Evolutionary conservation across 1,140 invertebrate species (phyloP).

Genomic region (Sipha flava): DNA sequence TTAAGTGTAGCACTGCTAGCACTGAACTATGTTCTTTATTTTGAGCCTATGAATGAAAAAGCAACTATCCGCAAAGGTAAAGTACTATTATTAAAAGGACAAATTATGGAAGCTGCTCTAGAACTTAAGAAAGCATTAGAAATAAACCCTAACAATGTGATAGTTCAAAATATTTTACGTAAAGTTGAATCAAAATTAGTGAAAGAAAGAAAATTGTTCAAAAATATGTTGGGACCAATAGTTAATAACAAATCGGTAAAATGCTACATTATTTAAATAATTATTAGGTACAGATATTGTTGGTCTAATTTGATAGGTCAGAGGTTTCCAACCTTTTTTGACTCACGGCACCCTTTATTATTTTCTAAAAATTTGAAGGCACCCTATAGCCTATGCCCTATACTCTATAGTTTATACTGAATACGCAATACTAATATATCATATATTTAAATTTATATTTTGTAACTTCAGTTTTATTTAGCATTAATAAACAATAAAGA

Average conservation of each 20-base stretch:
- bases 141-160: slow-evolving; percentile 51
- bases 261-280: background rate
- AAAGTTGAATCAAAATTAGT: slow-evolving; percentile 50
- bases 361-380: no score
- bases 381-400: no score
- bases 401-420: no score
- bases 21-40: slow-evolving; percentile 66
- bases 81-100: slow-evolving; percentile 52
- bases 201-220: slow-evolving; percentile 54
- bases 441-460: no score
- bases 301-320: no score
- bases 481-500: no score
- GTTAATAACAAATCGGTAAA: background rate
- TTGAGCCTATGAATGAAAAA: slow-evolving; percentile 80
- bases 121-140: slow-evolving; percentile 51
- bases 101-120: slow-evolving; percentile 53
- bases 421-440: no score
- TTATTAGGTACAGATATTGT: background rate
- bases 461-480: no score
- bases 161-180: slow-evolving; percentile 52
- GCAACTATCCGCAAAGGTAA: slow-evolving; percentile 80
- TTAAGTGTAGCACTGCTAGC: slow-evolving; percentile 72
- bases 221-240: slow-evolving; percentile 54
- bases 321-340: no score
- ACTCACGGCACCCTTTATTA: no score